Evolutionary conservation across 2,797 vertebrate genomes (phyloP), one percentile per base, ranked within the genome.

Genomic region (Alfaro cultratus): DNA sequence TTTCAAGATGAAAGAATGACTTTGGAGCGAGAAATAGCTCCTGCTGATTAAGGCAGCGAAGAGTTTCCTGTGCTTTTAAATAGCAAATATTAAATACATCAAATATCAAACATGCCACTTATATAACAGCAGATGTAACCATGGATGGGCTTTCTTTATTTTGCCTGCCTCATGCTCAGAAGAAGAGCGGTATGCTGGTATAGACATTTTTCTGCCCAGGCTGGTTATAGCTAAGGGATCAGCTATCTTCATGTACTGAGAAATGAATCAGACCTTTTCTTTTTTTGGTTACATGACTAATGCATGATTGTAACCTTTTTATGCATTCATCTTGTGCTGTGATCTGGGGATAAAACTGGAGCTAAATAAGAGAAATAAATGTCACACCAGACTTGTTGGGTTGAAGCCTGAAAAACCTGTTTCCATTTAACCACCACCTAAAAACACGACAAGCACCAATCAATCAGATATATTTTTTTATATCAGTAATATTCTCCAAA

Each of bases 201-300:
- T 11, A 39, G 36, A 70, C 39, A 70, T 41, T n/a, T 43, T 67
- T 71, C 41, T 45, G 18, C 64, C 21, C 39, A 68, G 36, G 64
- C 18, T 68, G 34, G 64, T 13, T 68, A 31, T 12, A n/a, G 39
- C 39, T 70, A 21, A 70, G 43, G 39, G 23, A 43, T 70, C 18
- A 23, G 36, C 34, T 10, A 1, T 23, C 23, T 45, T 45, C 41
- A 45, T 29, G 68, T 13, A 3, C 12, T n/a, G 41, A 45, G 26
- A n/a, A 71, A 71, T 71, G 68, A 71, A 45, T 71, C 68, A 43
- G 67, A 26, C 36, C 36, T 26, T 41, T 41, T 29, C 41, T 45
- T 70, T n/a, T 70, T 70, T 36, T 64, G 62, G 68, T 71, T 71
- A 29, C 39, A 71, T 71, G 41, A 71, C 39, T 71, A 71, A 71